Base-by-base conservation (phyloP, 2,888 invertebrate genomes). In the Tachina grossa region DNA sequence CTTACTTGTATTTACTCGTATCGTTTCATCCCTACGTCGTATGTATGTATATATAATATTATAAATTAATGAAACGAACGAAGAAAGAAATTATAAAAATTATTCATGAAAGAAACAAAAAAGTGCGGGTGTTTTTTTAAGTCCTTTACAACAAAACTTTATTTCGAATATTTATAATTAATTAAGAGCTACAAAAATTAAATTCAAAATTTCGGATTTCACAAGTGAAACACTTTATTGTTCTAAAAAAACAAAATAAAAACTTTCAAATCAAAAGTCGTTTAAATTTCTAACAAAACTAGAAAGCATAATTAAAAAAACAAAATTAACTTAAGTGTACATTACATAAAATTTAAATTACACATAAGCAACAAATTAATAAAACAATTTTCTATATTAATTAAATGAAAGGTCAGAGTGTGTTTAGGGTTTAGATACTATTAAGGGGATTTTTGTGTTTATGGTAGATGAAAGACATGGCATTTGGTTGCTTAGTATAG, bases 401-500 rank as follows among this genome's bases (percentile, higher is more conserved):
- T 72, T 77, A 4, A 4, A 16, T 61, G 53, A 76, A 57, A 49
- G 2, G 2, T 65, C 14, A 69, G n/a, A 57, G n/a, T 59, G 59
- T 31, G 59, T 9, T 53, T 31, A 43, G 66, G 16, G 19, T 45
- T 47, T n/a, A 51, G 31, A 69, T 69, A 31, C 47, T 22, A 11
- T 69, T 14, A 22, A 63, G 6, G 57, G 51, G 57, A 76, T 49
- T 61, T 59, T 47, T 49, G 9, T 43, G 4, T 78, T 45, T 69
- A 55, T 68, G 53, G 51, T 74, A 49, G 72, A 66, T 49, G 39
- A 51, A 43, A 75, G 63, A 57, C 71, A 80, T 84, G 75, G 74
- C 75, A 63, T 69, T 75, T 69, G 59, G 47, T 79, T 79, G 53
- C 51, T 69, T 61, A 79, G n/a, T 43, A 75, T 79, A 84, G 79